Evolutionary conservation across 2,797 vertebrate species (phyloP).

Genomic region (Anabacerthia variegaticeps): DNA sequence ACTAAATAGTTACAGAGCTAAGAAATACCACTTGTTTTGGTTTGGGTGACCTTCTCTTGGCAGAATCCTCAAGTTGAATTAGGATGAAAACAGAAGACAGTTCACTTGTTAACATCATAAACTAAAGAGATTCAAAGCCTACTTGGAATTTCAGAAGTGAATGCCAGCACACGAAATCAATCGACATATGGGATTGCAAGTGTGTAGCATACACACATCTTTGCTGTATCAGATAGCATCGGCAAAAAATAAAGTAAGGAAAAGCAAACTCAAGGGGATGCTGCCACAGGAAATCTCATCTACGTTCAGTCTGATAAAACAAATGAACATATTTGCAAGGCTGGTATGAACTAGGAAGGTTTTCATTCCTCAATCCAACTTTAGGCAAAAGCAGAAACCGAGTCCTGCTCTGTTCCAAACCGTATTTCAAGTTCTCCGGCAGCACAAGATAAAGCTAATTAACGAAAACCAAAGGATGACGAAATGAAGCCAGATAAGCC

Average conservation of each 20-base stretch:
- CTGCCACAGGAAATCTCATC: background rate
- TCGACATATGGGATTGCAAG: background rate
- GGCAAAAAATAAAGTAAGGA: background rate
- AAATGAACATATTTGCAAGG: background rate
- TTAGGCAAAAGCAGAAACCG: background rate
- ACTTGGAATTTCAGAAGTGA: background rate
- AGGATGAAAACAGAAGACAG: background rate
- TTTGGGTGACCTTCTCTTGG: background rate
- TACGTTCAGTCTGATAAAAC: background rate
- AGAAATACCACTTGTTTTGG: background rate
- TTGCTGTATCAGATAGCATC: background rate
- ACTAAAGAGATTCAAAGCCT: background rate
- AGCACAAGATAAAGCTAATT: background rate
- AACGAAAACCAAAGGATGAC: background rate
- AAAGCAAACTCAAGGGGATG: background rate
- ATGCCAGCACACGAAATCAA: background rate
- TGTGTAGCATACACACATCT: background rate
- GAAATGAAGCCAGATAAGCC: background rate
- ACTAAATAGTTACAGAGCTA: background rate
- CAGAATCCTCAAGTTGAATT: background rate
- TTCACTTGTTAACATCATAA: background rate
- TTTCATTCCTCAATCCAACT: conserved; percentile 3
- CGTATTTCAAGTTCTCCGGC: background rate
- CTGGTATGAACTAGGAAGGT: background rate
- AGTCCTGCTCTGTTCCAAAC: background rate